Percentiles rank a stretch among this genome's conserved stretches.
Evolutionary conservation across 2,888 invertebrate species (phyloP).

Genomic region (Pseudococcus longispinus): DNA sequence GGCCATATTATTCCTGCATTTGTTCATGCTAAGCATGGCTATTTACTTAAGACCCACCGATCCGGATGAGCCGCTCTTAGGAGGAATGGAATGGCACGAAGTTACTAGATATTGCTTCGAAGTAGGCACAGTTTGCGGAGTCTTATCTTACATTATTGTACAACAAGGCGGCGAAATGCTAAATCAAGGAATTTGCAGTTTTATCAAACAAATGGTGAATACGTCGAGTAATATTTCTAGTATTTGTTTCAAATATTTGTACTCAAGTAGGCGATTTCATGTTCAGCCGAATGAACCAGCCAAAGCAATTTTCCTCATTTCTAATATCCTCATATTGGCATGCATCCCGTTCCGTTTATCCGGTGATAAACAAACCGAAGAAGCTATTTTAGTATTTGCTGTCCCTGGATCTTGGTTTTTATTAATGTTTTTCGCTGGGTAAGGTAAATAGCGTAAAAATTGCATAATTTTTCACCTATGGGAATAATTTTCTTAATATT

Average conservation of each 20-base stretch:
- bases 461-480: background rate
- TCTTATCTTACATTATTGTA: slow-evolving; percentile 84
- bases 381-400: slow-evolving; percentile 88
- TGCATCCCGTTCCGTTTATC: slow-evolving; percentile 87
- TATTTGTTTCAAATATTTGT: slow-evolving; percentile 24
- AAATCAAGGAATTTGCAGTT: slow-evolving; percentile 89
- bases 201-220: slow-evolving; percentile 87
- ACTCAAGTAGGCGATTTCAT: slow-evolving; percentile 42
- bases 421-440: slow-evolving; percentile 99
- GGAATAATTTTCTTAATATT: background rate
- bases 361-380: slow-evolving; percentile 80
- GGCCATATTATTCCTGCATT: slow-evolving; percentile 84
- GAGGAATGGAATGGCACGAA: slow-evolving; percentile 65
- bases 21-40: slow-evolving; percentile 85
- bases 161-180: slow-evolving; percentile 95
- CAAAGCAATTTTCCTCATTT: slow-evolving; percentile 89
- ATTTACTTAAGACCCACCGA: slow-evolving; percentile 87
- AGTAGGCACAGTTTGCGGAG: slow-evolving; percentile 82
- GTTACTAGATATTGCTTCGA: slow-evolving; percentile 78
- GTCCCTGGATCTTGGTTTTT: slow-evolving; percentile 97
- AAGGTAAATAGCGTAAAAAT: slow-evolving; percentile 69
- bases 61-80: slow-evolving; percentile 67
- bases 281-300: slow-evolving; percentile 90
- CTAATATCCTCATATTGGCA: slow-evolving; percentile 86
- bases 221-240: background rate